These are phyloP conservation scores for Coilia nasus DNA, from an alignment of 2,797 vertebrate genomes.

Conservation along the genomic window DNA sequence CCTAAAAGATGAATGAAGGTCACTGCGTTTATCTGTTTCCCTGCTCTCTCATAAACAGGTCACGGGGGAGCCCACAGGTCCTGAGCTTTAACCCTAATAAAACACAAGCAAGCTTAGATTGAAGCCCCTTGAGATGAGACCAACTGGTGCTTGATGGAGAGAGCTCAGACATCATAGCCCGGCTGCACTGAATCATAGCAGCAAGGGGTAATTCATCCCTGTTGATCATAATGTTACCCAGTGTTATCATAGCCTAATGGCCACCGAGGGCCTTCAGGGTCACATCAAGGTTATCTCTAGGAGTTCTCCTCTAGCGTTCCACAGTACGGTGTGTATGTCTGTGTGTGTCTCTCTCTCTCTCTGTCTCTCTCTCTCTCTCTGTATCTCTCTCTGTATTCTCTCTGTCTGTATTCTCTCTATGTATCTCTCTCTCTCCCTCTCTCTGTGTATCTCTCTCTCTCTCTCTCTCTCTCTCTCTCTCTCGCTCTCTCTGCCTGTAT, in stretches of 20 bases:
- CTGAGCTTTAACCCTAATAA: not conserved
- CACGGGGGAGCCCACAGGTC: not conserved
- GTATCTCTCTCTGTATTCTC: not conserved
- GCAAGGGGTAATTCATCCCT: slow-evolving; percentile 2
- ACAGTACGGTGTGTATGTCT: slow-evolving; percentile 11
- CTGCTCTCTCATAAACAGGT: not conserved
- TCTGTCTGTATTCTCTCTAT: slow-evolving; percentile 22
- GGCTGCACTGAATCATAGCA: too few relatives aligned
- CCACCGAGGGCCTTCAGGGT: not conserved
- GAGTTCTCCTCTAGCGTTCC: slow-evolving; percentile 25
- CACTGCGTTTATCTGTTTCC: not conserved
- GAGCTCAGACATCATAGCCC: too few relatives aligned
- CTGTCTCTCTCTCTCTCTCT: not conserved
- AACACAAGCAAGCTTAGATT: not conserved
- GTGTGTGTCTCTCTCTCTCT: not conserved
- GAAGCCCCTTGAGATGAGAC: not conserved
- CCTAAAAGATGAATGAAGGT: not conserved
- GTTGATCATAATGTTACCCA: not conserved
- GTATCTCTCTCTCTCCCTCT: too few relatives aligned
- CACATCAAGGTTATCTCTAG: slow-evolving; percentile 34
- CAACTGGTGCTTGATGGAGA: not conserved
- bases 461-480: too few relatives aligned
- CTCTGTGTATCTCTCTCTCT: too few relatives aligned
- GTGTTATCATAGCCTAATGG: not conserved
- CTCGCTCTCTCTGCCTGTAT: too few relatives aligned